Evolutionary conservation across 2,797 vertebrate species (phyloP), one percentile per base, ranked within the genome.

Genomic region (Lacerta viridis): DNA sequence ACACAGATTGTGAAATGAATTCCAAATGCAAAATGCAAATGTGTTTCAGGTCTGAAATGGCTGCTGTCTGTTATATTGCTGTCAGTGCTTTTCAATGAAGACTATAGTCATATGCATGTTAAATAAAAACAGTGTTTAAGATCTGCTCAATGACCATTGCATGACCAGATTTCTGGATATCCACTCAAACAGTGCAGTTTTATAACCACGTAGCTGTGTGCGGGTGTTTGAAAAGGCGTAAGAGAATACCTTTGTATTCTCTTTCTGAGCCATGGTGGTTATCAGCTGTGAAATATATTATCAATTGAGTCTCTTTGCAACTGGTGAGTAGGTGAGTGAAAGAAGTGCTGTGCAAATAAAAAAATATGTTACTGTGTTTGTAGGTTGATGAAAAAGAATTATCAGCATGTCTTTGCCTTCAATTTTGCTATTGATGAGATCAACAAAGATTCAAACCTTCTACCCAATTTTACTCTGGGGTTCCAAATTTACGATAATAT

Each of bases 351-450:
- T 74, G 71, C n/a, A 74, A 74, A 33, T 33, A 74, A 74, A 74
- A 20, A 25, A 80, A 64, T 39, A 25, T 10, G 33, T 71, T 71
- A 23, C 33, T 50, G 18, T 83, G 17, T 5, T 46, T 69, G 3
- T 23, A 83, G 81, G 43, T 33, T 5, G 3, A 27, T 68, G 59
- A 86, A 3, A 7, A 78, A 86, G 84, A 78, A 86, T 66, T 86
- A 66, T 9, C 84, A 86, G 4, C 59, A 86, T 36, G 29, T n/a
- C 29, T 50, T 86, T n/a, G 75, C 84, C 29, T 66, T 86, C 9
- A 3, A 27, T 5, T 86, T 66, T 78, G 75, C 84, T 5, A 13
- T 78, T 46, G 76, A 68, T 64, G 75, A 86, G 20, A 66, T 86
- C 61, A 78, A 86, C 11, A 68, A 33, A n/a, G 41, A 78, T 33